Percentiles rank a stretch among this genome's conserved stretches.
phyloP scores from a whole-genome alignment of 2,113 vertebrate species.

The Aspiorhynchus laticeps region DNA sequence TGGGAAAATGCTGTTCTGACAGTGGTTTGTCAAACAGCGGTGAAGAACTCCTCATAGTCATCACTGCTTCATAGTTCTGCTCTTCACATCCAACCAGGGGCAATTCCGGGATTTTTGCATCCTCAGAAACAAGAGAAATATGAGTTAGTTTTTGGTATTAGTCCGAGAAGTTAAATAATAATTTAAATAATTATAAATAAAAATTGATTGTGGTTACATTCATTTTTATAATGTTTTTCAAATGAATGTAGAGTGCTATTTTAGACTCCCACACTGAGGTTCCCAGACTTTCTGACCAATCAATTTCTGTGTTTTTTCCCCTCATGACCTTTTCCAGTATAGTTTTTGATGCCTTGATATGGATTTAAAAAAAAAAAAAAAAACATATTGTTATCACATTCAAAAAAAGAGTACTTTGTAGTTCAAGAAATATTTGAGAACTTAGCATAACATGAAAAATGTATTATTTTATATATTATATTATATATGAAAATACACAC shows the following conservation, averaged over 20 bases:
- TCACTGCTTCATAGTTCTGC: not conserved
- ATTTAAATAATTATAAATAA: not conserved
- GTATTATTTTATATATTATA: too few species aligned
- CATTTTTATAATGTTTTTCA: not conserved
- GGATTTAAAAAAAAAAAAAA: too few species aligned
- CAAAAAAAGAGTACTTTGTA: too few species aligned
- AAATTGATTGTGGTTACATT: not conserved
- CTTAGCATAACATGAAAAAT: too few species aligned
- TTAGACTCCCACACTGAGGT: not conserved
- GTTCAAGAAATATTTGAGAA: too few species aligned
- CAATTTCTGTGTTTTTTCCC: not conserved
- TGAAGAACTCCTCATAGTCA: not conserved
- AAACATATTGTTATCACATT: too few species aligned
- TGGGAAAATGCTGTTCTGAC: constrained; percentile 1
- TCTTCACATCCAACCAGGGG: not conserved
- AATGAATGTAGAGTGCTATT: not conserved
- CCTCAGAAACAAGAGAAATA: not conserved
- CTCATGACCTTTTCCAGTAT: not conserved
- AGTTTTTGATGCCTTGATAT: not conserved
- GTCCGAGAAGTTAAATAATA: not conserved
- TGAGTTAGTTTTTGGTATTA: not conserved
- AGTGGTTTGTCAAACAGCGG: constrained; percentile 26
- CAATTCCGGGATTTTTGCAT: not conserved
- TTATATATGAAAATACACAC: too few species aligned
- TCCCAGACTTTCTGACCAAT: not conserved